Conservation (phyloP, 2,113 vertebrate genomes). For the Callipepla californica region DNA sequence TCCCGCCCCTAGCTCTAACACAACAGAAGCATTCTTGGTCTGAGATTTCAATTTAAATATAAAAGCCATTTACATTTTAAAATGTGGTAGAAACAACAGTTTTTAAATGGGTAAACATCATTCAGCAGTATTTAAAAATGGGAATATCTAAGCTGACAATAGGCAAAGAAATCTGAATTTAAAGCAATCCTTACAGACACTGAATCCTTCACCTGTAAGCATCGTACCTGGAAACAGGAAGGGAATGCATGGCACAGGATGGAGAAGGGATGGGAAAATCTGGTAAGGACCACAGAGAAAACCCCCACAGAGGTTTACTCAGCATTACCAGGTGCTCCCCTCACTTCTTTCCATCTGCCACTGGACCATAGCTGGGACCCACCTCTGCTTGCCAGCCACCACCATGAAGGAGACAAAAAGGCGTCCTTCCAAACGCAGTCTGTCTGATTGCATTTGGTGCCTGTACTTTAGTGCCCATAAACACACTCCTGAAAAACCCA, state of each 20-base stretch:
- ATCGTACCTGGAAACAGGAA: not conserved
- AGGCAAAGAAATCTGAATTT: not conserved
- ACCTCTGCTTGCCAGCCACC: not conserved
- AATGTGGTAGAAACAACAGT: not conserved
- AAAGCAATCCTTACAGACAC: not conserved
- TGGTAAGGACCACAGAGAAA: not conserved
- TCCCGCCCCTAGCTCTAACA: not conserved
- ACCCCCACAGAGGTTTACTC: not conserved
- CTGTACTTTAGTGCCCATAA: not conserved
- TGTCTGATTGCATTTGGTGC: not conserved
- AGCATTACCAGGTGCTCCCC: not conserved
- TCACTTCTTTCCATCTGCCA: not conserved
- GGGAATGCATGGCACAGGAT: not conserved
- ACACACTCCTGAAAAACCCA: not conserved
- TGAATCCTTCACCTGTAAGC: not conserved
- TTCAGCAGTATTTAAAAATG: not conserved
- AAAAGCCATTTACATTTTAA: conserved; percentile 45
- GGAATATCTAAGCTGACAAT: not conserved
- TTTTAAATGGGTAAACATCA: not conserved
- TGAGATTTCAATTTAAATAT: conserved; percentile 17
- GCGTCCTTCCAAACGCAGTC: not conserved
- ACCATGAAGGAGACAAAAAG: not conserved
- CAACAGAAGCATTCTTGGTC: not conserved
- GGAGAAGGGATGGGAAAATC: not conserved
- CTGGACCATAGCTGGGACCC: not conserved